These are phyloP conservation scores for Fregata magnificens DNA, from an alignment of 2,113 vertebrate genomes.

Conservation along the genomic window DNA sequence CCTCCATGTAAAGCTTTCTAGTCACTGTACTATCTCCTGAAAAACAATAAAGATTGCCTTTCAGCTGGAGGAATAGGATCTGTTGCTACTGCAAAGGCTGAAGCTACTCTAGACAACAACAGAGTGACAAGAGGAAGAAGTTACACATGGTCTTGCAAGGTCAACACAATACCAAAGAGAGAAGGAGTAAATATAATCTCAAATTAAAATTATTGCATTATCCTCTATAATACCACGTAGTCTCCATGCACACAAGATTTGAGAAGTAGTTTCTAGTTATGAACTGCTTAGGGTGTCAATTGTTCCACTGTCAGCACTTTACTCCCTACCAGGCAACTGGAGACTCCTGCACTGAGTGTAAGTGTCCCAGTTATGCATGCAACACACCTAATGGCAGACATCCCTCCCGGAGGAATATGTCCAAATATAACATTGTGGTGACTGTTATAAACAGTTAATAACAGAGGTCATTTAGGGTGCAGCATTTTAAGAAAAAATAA, in stretches of 20 bases:
- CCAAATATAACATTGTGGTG: not conserved
- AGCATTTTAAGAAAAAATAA: not conserved
- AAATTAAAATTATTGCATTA: not conserved
- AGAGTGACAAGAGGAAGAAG: not conserved
- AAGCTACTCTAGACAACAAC: not conserved
- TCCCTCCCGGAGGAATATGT: not conserved
- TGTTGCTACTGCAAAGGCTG: not conserved
- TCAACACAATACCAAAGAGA: not conserved
- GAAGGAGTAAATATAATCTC: not conserved
- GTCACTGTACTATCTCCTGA: not conserved
- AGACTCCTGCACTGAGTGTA: not conserved
- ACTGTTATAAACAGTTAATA: not conserved
- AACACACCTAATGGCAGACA: not conserved
- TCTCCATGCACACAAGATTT: fast-evolving
- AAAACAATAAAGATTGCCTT: not conserved
- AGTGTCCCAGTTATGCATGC: not conserved
- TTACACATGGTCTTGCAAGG: not conserved
- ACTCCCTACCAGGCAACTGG: not conserved
- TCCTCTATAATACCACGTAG: not conserved
- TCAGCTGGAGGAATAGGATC: not conserved
- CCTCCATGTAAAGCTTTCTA: not conserved
- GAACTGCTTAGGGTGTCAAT: not conserved
- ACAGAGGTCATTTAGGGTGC: not conserved
- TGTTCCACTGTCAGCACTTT: not conserved
- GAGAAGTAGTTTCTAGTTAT: not conserved